Evolutionary conservation across 2,113 vertebrate genomes (phyloP), one percentile per base, ranked within the genome.

Genomic region (Copsychus sechellarum): DNA sequence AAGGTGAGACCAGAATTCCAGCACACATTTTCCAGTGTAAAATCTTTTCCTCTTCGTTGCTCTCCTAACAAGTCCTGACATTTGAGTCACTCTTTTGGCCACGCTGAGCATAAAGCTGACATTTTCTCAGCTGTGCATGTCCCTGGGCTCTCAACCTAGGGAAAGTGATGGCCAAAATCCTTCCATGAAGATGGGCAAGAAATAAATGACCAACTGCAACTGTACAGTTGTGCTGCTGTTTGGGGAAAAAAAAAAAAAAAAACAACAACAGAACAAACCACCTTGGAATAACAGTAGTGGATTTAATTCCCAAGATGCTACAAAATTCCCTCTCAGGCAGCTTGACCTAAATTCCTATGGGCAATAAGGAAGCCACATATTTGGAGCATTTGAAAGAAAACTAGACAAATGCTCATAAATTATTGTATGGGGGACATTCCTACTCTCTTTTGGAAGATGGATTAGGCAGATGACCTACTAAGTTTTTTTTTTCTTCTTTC

Each of bases 381-480:
- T 90, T 92, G 76, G 72, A 92, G 90, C 66, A 80, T 85, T 90
- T 91, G 74, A 95, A 93, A 90, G 62, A 92, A 82, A 94, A 83
- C 50, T 82, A 90, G 91, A 80, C 81, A 95, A 95, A 95, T 80
- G 87, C 47, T 66, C 51, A 80, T 85, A 95, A 95, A 89, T 93
- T 91, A 95, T 72, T 71, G 31, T 77, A 87, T 34, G 34, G 81
- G 40, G 84, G 78, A 94, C 87, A 80, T 85, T 93, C 79, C 85
- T 82, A 62, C 92, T 69, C 33, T 90, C 58, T 81, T 88, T 93
- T 3, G 11, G 82, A 88, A 96, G 93, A 96, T 83, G 92, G 92
- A 95, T 95, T 94, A 97, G 94, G 91, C 88, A 74, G 93, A 95
- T 94, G 95, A 96, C 94, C 96, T 96, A 95, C 71, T 73, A 92